These are phyloP conservation scores for Alitta virens DNA, from an alignment of 2,888 invertebrate genomes.

Conservation along the genomic window DNA sequence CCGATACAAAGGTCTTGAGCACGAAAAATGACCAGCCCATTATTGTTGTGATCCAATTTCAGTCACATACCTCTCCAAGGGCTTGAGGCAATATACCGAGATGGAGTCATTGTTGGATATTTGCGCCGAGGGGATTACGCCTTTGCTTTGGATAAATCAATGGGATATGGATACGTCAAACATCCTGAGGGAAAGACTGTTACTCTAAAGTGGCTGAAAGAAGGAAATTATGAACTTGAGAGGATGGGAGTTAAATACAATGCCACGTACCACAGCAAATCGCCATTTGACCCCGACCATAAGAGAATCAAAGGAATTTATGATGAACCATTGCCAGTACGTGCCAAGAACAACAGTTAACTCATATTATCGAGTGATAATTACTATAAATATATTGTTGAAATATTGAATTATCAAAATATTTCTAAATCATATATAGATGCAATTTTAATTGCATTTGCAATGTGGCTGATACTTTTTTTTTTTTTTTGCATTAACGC, in stretches of 20 bases:
- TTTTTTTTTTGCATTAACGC: no score
- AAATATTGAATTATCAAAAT: no score
- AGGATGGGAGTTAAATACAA: constrained; percentile 67
- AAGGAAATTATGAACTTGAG: constrained; percentile 78
- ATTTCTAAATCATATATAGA: no score
- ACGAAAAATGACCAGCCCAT: no score
- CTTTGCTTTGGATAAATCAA: constrained; percentile 63
- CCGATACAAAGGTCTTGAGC: no score
- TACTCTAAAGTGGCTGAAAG: constrained; percentile 50
- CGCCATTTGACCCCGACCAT: constrained; percentile 80
- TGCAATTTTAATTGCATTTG: no score
- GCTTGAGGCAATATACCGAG: constrained; percentile 74
- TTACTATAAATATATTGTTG: no score
- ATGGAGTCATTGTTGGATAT: constrained; percentile 73
- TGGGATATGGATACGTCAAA: constrained; percentile 65
- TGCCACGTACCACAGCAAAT: constrained; percentile 69
- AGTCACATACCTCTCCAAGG: constrained; percentile 76
- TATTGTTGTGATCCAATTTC: constrained; percentile 18
- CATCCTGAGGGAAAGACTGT: constrained; percentile 63
- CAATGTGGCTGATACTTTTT: no score
- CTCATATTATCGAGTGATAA: no score
- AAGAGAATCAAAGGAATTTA: constrained; percentile 70
- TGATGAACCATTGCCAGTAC: constrained; percentile 32
- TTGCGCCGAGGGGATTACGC: constrained; percentile 80
- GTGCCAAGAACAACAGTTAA: no score